These are phyloP conservation scores for Gracilinanus agilis DNA, from an alignment of 2,113 vertebrate genomes.

Conservation along the genomic window DNA sequence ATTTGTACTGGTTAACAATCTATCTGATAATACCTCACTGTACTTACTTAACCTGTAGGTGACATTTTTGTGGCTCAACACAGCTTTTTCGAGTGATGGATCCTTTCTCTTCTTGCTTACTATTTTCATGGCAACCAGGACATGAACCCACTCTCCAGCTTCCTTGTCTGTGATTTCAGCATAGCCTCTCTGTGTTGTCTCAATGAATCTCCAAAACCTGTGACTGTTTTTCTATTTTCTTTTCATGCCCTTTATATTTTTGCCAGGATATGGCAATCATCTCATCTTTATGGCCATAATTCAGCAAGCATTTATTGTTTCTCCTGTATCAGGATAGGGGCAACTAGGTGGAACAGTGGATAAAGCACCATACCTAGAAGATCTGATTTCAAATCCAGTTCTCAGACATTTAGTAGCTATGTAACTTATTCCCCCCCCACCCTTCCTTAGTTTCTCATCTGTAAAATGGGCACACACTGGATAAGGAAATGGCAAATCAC, in stretches of 20 bases:
- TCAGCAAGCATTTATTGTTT: neutral
- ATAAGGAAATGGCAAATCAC: no score
- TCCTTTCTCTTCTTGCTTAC: conserved; percentile 5
- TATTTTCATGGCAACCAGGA: neutral
- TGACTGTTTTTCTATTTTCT: neutral
- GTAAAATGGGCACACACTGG: no score
- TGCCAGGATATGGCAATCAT: neutral
- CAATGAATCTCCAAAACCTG: neutral
- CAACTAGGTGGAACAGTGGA: no score
- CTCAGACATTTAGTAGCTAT: no score
- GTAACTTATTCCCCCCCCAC: no score
- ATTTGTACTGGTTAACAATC: conserved; percentile 10
- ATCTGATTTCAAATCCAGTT: no score
- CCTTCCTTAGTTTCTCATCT: no score
- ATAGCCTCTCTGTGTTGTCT: neutral
- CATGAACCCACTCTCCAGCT: neutral
- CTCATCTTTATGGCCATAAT: neutral
- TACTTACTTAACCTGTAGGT: conserved; percentile 35
- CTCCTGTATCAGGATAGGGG: neutral
- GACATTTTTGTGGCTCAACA: neutral
- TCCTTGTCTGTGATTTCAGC: neutral
- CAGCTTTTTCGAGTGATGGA: neutral
- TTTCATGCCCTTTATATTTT: neutral
- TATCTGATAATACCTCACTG: conserved; percentile 28
- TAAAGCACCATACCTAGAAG: no score